Evolutionary conservation across 2,888 invertebrate genomes (phyloP).

Genomic region (Alloplasta piceator): DNA sequence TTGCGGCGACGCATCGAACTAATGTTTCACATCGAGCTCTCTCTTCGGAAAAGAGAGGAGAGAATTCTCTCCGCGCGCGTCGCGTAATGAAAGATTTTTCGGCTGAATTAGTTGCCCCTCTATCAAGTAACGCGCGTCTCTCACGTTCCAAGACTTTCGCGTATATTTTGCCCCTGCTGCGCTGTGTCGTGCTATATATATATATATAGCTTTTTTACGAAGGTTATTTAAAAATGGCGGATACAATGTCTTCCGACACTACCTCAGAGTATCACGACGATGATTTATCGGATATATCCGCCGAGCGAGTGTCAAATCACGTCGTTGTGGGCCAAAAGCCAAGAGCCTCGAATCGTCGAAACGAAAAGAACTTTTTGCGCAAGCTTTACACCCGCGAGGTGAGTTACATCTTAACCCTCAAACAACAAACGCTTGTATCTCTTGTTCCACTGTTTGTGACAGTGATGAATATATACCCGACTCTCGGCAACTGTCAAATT

Average conservation of each 20-base stretch:
- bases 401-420: slow-evolving; percentile 77
- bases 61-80: neutral
- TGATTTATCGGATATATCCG: slow-evolving; percentile 81
- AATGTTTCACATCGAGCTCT: neutral
- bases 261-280: slow-evolving; percentile 82
- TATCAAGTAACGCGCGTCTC: slow-evolving; percentile 27
- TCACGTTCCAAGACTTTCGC: slow-evolving; percentile 56
- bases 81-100: slow-evolving; percentile 24
- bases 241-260: slow-evolving; percentile 83
- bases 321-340: slow-evolving; percentile 79
- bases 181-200: slow-evolving; percentile 4
- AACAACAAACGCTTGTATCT: slow-evolving; percentile 60
- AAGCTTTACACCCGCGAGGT: slow-evolving; percentile 88
- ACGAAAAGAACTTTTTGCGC: slow-evolving; percentile 80
- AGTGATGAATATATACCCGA: slow-evolving; percentile 10
- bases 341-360: slow-evolving; percentile 73
- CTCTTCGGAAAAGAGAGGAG: slow-evolving; percentile 3
- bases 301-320: slow-evolving; percentile 78
- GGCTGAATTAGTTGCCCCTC: slow-evolving; percentile 45
- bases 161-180: slow-evolving; percentile 59
- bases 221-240: slow-evolving; percentile 83
- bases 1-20: slow-evolving; percentile 10
- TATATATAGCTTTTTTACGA: slow-evolving; percentile 57
- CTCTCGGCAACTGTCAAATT: slow-evolving; percentile 68
- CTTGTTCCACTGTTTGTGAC: neutral